Conservation (phyloP, 2,888 invertebrate genomes). For the Spisula solida region DNA sequence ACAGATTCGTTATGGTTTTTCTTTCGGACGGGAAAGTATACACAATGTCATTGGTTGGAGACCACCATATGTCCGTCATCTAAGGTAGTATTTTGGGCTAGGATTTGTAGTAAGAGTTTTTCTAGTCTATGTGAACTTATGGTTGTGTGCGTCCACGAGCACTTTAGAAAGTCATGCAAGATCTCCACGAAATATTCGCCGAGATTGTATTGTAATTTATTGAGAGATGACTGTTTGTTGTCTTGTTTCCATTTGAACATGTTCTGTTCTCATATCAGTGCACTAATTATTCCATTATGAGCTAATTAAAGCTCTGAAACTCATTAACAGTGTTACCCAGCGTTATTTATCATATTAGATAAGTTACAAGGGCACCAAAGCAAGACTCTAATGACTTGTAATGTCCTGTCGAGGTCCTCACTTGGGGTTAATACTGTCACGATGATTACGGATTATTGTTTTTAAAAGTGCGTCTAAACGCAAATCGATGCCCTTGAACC, state of each 20-base stretch:
- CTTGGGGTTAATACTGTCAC: not conserved
- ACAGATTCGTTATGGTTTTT: too few species aligned
- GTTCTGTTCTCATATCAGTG: not conserved
- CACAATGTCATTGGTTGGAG: too few species aligned
- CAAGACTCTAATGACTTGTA: not conserved
- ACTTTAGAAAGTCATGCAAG: too few species aligned
- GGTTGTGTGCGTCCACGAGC: too few species aligned
- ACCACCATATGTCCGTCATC: too few species aligned
- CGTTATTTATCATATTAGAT: constrained; percentile 2
- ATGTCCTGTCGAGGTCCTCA: not conserved
- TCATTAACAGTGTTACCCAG: not conserved
- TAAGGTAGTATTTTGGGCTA: too few species aligned
- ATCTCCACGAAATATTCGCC: not conserved
- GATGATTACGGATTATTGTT: not conserved
- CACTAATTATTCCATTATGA: not conserved
- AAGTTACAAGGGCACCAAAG: not conserved
- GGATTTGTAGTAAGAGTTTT: too few species aligned
- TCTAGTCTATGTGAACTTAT: too few species aligned
- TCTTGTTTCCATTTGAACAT: not conserved
- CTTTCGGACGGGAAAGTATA: too few species aligned
- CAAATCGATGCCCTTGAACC: not conserved
- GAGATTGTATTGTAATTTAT: not conserved
- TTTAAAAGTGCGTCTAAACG: not conserved
- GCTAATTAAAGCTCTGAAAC: not conserved
- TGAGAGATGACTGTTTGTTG: not conserved